These are phyloP conservation scores for Polypedilum vanderplanki DNA, from an alignment of 1,140 invertebrate species.

Conservation along the genomic window DNA sequence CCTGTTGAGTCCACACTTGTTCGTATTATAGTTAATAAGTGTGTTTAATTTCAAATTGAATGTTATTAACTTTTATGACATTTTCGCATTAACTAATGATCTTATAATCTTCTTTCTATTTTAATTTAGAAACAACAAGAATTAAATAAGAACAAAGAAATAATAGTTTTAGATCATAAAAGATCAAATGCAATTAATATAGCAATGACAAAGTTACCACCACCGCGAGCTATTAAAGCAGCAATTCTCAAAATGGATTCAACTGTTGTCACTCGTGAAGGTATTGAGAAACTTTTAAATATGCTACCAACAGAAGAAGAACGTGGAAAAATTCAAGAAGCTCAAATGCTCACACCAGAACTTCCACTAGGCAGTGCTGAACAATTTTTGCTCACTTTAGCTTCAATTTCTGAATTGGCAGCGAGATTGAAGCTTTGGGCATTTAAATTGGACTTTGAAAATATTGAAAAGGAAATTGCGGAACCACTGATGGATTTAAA, in stretches of 20 bases:
- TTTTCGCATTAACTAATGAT: too few relatives aligned
- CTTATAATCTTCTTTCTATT: too few relatives aligned
- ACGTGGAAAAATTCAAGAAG: constrained; percentile 91
- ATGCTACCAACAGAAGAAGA: constrained; percentile 98
- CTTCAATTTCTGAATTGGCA: constrained; percentile 91
- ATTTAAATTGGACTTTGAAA: constrained; percentile 97
- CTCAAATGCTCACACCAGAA: constrained; percentile 82
- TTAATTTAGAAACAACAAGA: constrained; percentile 85
- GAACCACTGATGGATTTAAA: constrained; percentile 98
- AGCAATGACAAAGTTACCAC: constrained; percentile 97
- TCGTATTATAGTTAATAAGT: too few relatives aligned
- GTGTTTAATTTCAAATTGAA: too few relatives aligned
- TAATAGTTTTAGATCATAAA: constrained; percentile 94
- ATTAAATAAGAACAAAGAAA: constrained; percentile 88
- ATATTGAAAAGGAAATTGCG: constrained; percentile 93
- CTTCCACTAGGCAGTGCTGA: constrained; percentile 94
- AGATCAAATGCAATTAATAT: constrained; percentile 99
- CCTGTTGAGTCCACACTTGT: too few relatives aligned
- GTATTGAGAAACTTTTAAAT: constrained; percentile 94
- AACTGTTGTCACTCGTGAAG: constrained; percentile 95
- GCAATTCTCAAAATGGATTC: constrained; percentile 99
- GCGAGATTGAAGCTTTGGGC: constrained; percentile 95
- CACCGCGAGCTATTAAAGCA: constrained; percentile 92
- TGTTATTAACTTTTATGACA: too few relatives aligned
- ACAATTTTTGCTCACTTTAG: constrained; percentile 92